Percentiles rank a stretch among this genome's conserved stretches.
Conservation (phyloP, 2,888 invertebrate species). For the Nephrotoma flavescens region DNA sequence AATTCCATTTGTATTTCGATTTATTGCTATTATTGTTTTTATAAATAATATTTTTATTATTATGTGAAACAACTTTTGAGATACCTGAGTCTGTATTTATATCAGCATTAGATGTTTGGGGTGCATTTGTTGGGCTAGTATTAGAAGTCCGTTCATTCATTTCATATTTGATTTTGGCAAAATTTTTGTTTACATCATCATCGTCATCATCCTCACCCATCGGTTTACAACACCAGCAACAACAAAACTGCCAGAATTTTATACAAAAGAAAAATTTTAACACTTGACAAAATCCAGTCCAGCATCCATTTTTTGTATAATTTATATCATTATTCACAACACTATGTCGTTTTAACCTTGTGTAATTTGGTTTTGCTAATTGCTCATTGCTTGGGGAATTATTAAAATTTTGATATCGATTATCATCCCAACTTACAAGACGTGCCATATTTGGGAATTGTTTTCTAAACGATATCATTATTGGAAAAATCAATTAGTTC, state of each 20-base stretch:
- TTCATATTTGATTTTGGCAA: slow-evolving; percentile 24
- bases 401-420: slow-evolving; percentile 12
- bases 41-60: background rate
- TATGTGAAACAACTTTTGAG: background rate
- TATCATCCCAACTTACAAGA: slow-evolving; percentile 16
- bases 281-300: background rate
- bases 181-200: slow-evolving; percentile 27
- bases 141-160: slow-evolving; percentile 17
- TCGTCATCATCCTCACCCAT: slow-evolving; percentile 19
- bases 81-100: background rate
- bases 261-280: slow-evolving; percentile 4
- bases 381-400: slow-evolving; percentile 5
- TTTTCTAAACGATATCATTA: too few relatives aligned
- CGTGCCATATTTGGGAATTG: slow-evolving; percentile 13
- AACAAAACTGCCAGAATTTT: slow-evolving; percentile 14
- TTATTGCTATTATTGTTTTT: slow-evolving; percentile 1
- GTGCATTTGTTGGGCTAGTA: background rate
- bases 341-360: background rate
- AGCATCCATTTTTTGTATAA: background rate
- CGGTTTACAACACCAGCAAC: slow-evolving; percentile 14
- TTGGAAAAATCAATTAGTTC: too few relatives aligned
- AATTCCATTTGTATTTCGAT: slow-evolving; percentile 21
- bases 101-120: background rate
- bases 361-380: background rate
- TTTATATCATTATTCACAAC: background rate